These are phyloP conservation scores for Tachypleus tridentatus DNA, from an alignment of 1,140 invertebrate genomes.

Conservation along the genomic window DNA sequence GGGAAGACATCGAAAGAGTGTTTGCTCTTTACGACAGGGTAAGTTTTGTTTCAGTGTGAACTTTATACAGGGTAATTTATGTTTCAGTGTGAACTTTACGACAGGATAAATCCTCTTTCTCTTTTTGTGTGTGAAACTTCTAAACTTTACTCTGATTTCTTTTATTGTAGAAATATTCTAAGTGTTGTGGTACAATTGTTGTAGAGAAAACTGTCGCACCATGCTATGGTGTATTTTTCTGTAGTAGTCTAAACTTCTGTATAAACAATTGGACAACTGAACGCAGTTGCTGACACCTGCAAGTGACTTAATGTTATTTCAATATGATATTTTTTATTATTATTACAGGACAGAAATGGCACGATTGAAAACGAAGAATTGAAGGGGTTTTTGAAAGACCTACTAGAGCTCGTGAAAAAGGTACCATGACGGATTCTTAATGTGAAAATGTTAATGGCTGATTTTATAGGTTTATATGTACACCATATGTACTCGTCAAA, in stretches of 20 bases:
- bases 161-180: too few relatives aligned
- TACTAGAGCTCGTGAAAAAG: constrained; percentile 34
- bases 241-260: background rate
- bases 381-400: constrained; percentile 37
- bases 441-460: too few relatives aligned
- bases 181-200: too few relatives aligned
- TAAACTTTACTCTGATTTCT: too few relatives aligned
- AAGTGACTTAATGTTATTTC: background rate
- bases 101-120: too few relatives aligned
- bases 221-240: too few relatives aligned
- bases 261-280: background rate
- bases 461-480: too few relatives aligned
- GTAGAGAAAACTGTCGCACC: too few relatives aligned
- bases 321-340: background rate
- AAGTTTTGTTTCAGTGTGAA: constrained; percentile 12
- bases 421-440: background rate
- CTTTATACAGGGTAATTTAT: too few relatives aligned
- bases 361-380: constrained; percentile 38
- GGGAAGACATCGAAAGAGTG: constrained; percentile 29
- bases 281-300: background rate
- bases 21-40: constrained; percentile 36
- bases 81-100: too few relatives aligned
- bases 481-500: too few relatives aligned
- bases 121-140: too few relatives aligned
- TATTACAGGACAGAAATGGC: constrained; percentile 34